These are phyloP conservation scores for Tetramorium bicarinatum DNA, from an alignment of 2,888 invertebrate species.

Conservation along the genomic window DNA sequence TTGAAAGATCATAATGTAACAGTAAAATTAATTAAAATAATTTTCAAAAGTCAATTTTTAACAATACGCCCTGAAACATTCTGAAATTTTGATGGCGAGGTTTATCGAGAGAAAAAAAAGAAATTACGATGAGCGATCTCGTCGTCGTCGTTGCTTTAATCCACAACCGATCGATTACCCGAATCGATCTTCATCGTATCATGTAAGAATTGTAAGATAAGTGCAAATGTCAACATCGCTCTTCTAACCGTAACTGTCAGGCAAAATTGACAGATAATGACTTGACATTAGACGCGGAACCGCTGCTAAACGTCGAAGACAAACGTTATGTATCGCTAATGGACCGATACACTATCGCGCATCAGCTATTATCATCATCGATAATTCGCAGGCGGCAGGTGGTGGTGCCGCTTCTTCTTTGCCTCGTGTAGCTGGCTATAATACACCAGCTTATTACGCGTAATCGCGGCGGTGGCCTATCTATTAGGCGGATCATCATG, in stretches of 20 bases:
- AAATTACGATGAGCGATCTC: background rate
- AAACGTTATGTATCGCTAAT: conserved; percentile 11
- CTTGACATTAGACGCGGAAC: conserved; percentile 13
- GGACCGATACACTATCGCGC: conserved; percentile 13
- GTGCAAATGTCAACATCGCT: conserved; percentile 21
- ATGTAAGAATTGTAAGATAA: background rate
- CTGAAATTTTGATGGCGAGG: background rate
- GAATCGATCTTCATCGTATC: conserved; percentile 1
- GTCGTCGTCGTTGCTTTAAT: background rate
- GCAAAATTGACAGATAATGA: conserved; percentile 36
- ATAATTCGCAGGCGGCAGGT: conserved; percentile 62
- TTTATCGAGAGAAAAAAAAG: conserved; percentile 2
- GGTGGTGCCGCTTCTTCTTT: background rate
- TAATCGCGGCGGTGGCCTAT: conserved; percentile 19
- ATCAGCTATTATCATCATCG: conserved; percentile 38
- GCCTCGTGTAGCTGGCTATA: conserved; percentile 13
- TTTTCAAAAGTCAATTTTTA: background rate
- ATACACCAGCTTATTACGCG: conserved; percentile 56
- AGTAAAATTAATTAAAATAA: conserved; percentile 2
- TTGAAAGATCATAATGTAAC: background rate
- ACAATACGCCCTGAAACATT: background rate
- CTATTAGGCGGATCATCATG: conserved; percentile 61
- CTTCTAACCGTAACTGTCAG: background rate
- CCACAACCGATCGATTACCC: background rate
- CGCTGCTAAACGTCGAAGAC: conserved; percentile 20